Base-by-base conservation (phyloP, 1,140 invertebrate genomes). In the Ectropis grisescens region DNA sequence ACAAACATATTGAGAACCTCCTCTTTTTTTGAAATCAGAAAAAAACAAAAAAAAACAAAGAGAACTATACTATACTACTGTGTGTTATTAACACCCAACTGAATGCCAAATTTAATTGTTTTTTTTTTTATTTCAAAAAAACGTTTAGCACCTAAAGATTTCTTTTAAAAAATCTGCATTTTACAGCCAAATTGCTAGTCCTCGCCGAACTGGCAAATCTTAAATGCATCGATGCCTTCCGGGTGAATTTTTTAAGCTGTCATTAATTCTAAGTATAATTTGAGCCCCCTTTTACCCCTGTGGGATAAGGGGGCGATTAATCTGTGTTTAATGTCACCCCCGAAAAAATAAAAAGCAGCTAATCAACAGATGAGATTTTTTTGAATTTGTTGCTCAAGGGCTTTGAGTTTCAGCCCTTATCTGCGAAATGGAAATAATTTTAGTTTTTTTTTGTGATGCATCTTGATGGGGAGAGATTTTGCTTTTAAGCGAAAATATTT, bases 311-410 rank as follows among this genome's bases (percentile, higher is more conserved):
- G 72, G 56, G 58, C 61, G 64, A 74, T 79, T 75, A 79, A 74
- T 60, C 58, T 54, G 56, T 61, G 58, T 69, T 79, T 79, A 79
- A 75, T 64, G 67, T 78, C 64, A 45, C 60, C 58, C 60, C 60
- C 55, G 41, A 65, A 74, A 58, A 67, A 57, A 60, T 57, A 61
- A 67, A 71, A 75, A 68, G 56, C 52, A 61, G 55, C 72, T 62
- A 78, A 78, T 78, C 72, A 78, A 70, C 69, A 68, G 69, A 78
- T 78, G 48, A 53, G 44, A 55, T 59, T 58, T 59, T 53, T 56
- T 58, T 31, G 34, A 22, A 22, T n/a, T n/a, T n/a, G n/a, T n/a
- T 31, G 46, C 58, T 42, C 37, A 31, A 37, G 57, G 56, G 29
- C 31, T 33, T 23, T 13, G 45, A 47, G 40, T 55, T 55, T 55